phyloP scores from a whole-genome alignment of 2,888 invertebrate species.

The Cheilosia vernalis region DNA sequence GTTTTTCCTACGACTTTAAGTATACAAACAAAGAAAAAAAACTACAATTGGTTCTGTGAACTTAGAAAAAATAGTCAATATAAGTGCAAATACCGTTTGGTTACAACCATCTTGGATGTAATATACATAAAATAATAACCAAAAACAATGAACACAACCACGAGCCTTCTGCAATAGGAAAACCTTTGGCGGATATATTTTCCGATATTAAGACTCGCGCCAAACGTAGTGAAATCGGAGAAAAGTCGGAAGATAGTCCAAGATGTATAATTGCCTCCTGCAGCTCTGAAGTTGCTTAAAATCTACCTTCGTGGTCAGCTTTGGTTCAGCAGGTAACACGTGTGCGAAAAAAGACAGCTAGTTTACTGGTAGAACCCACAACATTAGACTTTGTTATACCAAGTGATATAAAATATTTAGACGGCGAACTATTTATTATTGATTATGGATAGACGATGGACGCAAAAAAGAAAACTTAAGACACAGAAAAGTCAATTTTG shows the following conservation, averaged over 20 bases:
- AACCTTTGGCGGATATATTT: neutral
- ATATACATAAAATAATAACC: neutral
- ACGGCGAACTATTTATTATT: conserved; percentile 11
- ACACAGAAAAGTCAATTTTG: neutral
- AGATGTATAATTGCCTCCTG: conserved; percentile 2
- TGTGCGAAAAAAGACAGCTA: neutral
- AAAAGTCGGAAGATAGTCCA: conserved; percentile 9
- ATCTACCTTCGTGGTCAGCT: neutral
- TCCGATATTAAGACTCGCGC: neutral
- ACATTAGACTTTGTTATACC: conserved; percentile 14
- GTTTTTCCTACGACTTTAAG: neutral
- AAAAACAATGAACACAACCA: conserved; percentile 3
- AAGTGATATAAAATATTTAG: conserved; percentile 10
- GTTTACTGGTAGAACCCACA: conserved; percentile 12
- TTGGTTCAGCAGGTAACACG: conserved; percentile 5
- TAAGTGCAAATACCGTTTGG: conserved; percentile 12
- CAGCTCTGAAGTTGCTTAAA: conserved; percentile 3
- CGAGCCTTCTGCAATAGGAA: neutral
- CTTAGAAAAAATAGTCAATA: conserved; percentile 6
- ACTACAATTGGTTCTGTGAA: conserved; percentile 13
- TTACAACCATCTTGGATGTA: too few relatives aligned
- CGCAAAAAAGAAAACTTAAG: conserved; percentile 6
- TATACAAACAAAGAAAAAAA: conserved; percentile 1
- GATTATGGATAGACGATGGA: neutral
- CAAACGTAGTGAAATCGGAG: neutral